Percentiles rank a stretch among this genome's conserved stretches.
These are phyloP conservation scores for Melipona quadrifasciata DNA, from an alignment of 1,140 invertebrate species.

Conservation along the genomic window DNA sequence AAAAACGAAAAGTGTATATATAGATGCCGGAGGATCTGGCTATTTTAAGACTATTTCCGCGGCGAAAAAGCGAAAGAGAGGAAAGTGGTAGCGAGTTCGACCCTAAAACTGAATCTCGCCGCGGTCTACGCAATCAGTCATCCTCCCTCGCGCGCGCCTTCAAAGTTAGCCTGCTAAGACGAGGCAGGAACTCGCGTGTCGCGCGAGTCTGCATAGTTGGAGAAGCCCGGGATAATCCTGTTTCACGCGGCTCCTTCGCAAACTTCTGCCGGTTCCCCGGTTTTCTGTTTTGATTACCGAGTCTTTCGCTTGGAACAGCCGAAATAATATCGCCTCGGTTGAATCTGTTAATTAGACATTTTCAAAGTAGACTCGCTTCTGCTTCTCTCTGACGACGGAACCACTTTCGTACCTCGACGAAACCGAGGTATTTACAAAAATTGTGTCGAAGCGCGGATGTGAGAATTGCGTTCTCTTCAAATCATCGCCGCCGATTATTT, in stretches of 20 bases:
- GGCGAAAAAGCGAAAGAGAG: slow-evolving; percentile 34
- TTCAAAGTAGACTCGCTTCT: too few species aligned
- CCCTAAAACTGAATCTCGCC: slow-evolving; percentile 55
- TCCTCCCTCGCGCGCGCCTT: slow-evolving; percentile 62
- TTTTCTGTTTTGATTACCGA: background rate
- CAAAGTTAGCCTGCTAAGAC: slow-evolving; percentile 39
- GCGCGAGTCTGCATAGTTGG: slow-evolving; percentile 43
- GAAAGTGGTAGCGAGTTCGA: slow-evolving; percentile 34
- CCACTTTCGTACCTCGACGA: too few species aligned
- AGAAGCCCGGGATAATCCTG: slow-evolving; percentile 27
- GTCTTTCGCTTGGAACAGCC: background rate
- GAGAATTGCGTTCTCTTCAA: too few species aligned
- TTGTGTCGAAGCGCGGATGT: too few species aligned
- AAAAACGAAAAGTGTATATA: slow-evolving; percentile 59
- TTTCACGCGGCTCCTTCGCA: slow-evolving; percentile 8
- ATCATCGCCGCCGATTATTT: too few species aligned
- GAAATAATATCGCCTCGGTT: background rate
- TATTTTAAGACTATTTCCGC: slow-evolving; percentile 67
- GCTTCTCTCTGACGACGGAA: too few species aligned
- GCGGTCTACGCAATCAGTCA: slow-evolving; percentile 60
- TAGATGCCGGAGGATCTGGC: slow-evolving; percentile 48
- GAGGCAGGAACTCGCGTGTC: slow-evolving; percentile 20
- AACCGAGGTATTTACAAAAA: too few species aligned
- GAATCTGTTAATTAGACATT: background rate
- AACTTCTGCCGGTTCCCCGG: background rate